Evolutionary conservation across 92 coral and sea anemone genomes (phyloP), one percentile per base, ranked within the genome.

Genomic region (Palythoa heliodiscus): DNA sequence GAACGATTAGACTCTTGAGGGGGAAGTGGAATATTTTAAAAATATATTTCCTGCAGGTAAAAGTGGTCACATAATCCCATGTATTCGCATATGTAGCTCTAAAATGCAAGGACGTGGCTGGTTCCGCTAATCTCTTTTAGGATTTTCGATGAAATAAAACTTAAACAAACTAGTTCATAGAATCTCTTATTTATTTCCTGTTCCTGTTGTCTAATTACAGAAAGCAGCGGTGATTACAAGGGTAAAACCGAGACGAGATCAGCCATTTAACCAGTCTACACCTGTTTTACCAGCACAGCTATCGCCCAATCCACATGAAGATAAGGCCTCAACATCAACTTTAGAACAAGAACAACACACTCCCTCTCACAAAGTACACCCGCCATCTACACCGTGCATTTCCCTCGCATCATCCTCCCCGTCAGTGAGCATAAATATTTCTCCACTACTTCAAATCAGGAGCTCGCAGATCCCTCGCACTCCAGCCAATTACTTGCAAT

Each of bases 211-310:
- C 63, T 57, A 68, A 68, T 68, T n/a, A 68, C 40, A 68, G 40
- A 68, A 68, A 68, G 43, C 72, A 68, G 72, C 39, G 9, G 72
- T 68, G 35, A 68, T 68, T 57, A 57, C 39, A n/a, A 68, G 39
- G 5, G 39, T 24, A 11, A 23, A 68, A 68, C 72, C 72, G 13
- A 68, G 72, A 11, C 40, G 72, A 57, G 63, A 57, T 7, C 63
- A 57, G 63, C 63, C 63, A 11, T 57, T 57, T 3, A 57, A 68
- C 4, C 37, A 68, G 4, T 68, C 72, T 68, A 68, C 72, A 68
- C 39, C 39, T 5, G 40, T 7, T 68, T 9, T 7, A 9, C 39
- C 37, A 3, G 35, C 72, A 68, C 72, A 24, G 5, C 72, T 29
- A 7, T 29, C 39, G 39, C 39, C 72, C 8, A 3, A 22, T 7